Evolutionary conservation across 2,888 invertebrate genomes (phyloP).

Genomic region (Amphipoea oculea): DNA sequence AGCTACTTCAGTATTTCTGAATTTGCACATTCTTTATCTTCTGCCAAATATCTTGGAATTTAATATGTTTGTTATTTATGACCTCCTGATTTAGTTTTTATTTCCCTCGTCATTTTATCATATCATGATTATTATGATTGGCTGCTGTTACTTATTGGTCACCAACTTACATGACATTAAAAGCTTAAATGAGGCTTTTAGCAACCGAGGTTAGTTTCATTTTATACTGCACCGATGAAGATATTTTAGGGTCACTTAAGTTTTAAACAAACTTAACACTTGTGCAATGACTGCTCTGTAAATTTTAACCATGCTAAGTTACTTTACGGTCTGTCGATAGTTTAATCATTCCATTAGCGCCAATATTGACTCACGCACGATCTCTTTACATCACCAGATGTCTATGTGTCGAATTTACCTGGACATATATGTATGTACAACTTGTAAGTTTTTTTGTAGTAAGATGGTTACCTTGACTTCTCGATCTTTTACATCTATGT

Average conservation of each 20-base stretch:
- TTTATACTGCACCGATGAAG: neutral
- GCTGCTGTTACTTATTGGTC: conserved; percentile 1
- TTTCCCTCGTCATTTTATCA: neutral
- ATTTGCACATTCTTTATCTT: neutral
- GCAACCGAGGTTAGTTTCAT: conserved; percentile 2
- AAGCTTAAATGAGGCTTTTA: neutral
- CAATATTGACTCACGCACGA: conserved; percentile 80
- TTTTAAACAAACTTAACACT: neutral
- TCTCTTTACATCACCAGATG: conserved; percentile 71
- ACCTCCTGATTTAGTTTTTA: neutral
- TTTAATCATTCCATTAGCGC: conserved; percentile 72
- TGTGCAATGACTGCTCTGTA: neutral
- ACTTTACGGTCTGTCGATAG: conserved; percentile 53
- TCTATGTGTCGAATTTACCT: conserved; percentile 70
- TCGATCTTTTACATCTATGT: conserved; percentile 32
- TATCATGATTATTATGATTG: neutral
- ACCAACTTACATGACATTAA: conserved; percentile 10
- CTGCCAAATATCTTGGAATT: neutral
- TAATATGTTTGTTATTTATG: neutral
- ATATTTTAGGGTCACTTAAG: neutral
- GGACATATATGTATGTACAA: neutral
- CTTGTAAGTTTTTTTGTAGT: conserved; percentile 20
- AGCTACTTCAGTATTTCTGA: conserved; percentile 12
- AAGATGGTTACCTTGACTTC: conserved; percentile 59
- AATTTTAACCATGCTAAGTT: conserved; percentile 46